Base-by-base conservation (phyloP, 2,113 vertebrate species). In the Chaetodon trifascialis region DNA sequence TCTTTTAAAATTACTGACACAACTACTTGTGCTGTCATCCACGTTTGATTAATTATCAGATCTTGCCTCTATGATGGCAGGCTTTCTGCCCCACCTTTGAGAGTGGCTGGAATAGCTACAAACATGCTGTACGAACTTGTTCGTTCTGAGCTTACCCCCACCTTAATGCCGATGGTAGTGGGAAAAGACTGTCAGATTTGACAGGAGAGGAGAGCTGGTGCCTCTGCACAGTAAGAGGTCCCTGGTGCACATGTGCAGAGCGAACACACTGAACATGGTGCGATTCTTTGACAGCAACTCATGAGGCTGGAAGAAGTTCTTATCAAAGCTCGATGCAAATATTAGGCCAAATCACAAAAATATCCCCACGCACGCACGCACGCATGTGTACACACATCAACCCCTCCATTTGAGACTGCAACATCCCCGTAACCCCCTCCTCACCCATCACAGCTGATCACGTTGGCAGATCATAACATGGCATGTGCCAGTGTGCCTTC, bases 401-500 rank as follows among this genome's bases (percentile, higher is more conserved):
- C 60, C 19, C 64, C 16, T 52, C 11, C 36, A 38, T 34, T 47
- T 52, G 25, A 79, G n/a, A 59, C 51, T 42, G n/a, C 42, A 68
- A 34, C 60, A 21, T 44, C 25, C 25, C 34, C 12, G 21, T 49
- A 19, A 8, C 52, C 42, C 16, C 16, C 15, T 47, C 65, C 62
- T 16, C 12, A 34, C 56, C 70, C 46, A 67, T 73, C 64, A 77
- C 58, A 72, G 54, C 76, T 68, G 49, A 80, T 75, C 74, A 68
- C 19, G 2, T 58, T 84, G 78, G 78, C 70, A 77, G 60, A 70
- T 54, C 44, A 64, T 52, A 65, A 58, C 47, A 23, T 55, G 60
- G 47, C 79, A 80, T 81, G 82, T 82, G 59, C 73, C 76, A 63
- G n/a, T 23, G 82, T 54, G 63, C 81, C 79, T 88, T 79, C 63